Evolutionary conservation across 2,113 vertebrate species (phyloP), one percentile per base, ranked within the genome.

Genomic region (Nestor notabilis): DNA sequence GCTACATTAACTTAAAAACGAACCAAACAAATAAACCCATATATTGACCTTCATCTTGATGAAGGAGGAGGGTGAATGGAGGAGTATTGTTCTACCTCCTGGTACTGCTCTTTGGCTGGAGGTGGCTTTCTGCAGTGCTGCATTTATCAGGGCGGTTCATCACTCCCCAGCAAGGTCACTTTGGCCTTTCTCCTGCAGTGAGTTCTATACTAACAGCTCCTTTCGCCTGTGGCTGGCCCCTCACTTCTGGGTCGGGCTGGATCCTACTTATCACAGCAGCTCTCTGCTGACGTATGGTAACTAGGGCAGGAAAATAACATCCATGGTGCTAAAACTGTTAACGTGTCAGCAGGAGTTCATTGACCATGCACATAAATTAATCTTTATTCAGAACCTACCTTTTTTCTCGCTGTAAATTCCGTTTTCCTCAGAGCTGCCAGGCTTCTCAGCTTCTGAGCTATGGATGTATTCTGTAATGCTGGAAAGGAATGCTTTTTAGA

Each of bases 91-190:
- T 90, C 41, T 21, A 78, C 43, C 69, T 96, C 65, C 86, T 24
- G 55, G 39, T 68, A 69, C 85, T 94, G 87, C 72, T 64, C 39
- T 89, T 87, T 87, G 72, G 72, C 80, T 0, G 2, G 64, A 92
- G 55, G 61, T 50, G 37, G 35, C 52, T 93, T 79, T 95, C 80
- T 93, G 94, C 77, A 76, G 44, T 46, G 83, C 77, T 87, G 47
- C 10, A 46, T 76, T 68, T 87, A 64, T 65, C 44, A 24, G 55
- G 35, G 72, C 39, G 52, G 65, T 53, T 72, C 44, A 37, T 28
- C 41, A 27, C 50, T 90, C 25, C 44, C 39, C 68, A 76, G 35
- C 69, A 78, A 95, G 80, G 86, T 76, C 85, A 79, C 72, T 44
- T 55, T 68, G 80, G 79, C 72, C 60, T 78, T 50, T 11, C 1